Percentiles rank a stretch among this genome's conserved stretches.
These are phyloP conservation scores for Merodon equestris DNA, from an alignment of 2,888 invertebrate species.

Conservation along the genomic window DNA sequence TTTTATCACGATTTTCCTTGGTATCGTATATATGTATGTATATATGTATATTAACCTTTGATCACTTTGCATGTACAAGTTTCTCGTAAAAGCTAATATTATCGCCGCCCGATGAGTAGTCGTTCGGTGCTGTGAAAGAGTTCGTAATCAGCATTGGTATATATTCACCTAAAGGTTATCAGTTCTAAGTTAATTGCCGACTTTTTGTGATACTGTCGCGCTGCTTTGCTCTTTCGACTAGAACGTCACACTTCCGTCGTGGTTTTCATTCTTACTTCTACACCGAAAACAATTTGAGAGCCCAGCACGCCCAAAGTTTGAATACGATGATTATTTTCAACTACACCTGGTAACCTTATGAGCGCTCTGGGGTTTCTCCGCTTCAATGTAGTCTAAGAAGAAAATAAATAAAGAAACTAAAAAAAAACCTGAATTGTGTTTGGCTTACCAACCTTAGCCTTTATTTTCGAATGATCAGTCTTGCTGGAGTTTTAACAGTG, in stretches of 20 bases:
- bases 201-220: too few relatives aligned
- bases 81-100: too few relatives aligned
- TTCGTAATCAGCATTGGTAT: too few relatives aligned
- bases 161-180: conserved; percentile 62
- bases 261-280: background rate
- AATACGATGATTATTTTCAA: background rate
- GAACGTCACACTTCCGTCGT: background rate
- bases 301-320: background rate
- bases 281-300: background rate
- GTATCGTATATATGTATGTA: too few relatives aligned
- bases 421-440: conserved; percentile 62
- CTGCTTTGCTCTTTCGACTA: conserved; percentile 8
- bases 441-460: conserved; percentile 63
- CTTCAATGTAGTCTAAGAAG: conserved; percentile 42
- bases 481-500: conserved; percentile 39
- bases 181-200: conserved; percentile 31
- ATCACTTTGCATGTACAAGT: too few relatives aligned
- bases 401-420: conserved; percentile 43
- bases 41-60: too few relatives aligned
- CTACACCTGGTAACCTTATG: conserved; percentile 46
- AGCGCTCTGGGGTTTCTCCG: conserved; percentile 12
- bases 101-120: too few relatives aligned
- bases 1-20: too few relatives aligned
- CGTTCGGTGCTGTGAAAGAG: too few relatives aligned
- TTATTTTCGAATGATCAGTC: conserved; percentile 61